Conservation (phyloP, 1,140 invertebrate species). For the Drosophila repletoides region DNA sequence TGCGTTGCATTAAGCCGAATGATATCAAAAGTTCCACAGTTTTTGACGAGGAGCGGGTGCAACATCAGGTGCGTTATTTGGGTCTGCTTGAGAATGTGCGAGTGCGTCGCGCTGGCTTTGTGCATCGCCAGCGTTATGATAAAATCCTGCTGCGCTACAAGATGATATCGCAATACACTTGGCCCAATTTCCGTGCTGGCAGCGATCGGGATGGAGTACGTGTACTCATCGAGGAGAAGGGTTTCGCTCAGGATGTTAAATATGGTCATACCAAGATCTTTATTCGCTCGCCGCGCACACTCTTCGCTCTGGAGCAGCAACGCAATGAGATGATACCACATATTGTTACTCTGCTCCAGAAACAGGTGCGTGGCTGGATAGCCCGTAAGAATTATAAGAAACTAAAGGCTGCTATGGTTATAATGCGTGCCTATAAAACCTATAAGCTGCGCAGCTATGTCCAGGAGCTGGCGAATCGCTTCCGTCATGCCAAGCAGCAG, state of each 20-base stretch:
- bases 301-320: constrained; percentile 93
- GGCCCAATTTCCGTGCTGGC: constrained; percentile 94
- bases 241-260: constrained; percentile 92
- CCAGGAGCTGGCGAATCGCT: constrained; percentile 86
- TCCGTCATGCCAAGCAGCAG: constrained; percentile 85
- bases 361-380: constrained; percentile 93
- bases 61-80: constrained; percentile 95
- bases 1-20: constrained; percentile 98
- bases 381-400: constrained; percentile 91
- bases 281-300: constrained; percentile 93
- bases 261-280: constrained; percentile 98
- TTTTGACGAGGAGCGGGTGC: constrained; percentile 88
- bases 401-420: constrained; percentile 92
- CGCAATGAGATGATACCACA: constrained; percentile 92
- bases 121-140: constrained; percentile 94
- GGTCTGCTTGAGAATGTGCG: constrained; percentile 96
- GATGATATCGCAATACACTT: constrained; percentile 96
- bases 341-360: constrained; percentile 96
- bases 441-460: constrained; percentile 94
- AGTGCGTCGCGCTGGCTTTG: constrained; percentile 96
- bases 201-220: constrained; percentile 91
- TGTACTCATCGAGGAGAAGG: constrained; percentile 91
- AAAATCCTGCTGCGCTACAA: constrained; percentile 95
- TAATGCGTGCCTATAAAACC: constrained; percentile 92
- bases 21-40: constrained; percentile 92